Conservation (phyloP, 2,113 vertebrate genomes). For the Casuarius casuarius region DNA sequence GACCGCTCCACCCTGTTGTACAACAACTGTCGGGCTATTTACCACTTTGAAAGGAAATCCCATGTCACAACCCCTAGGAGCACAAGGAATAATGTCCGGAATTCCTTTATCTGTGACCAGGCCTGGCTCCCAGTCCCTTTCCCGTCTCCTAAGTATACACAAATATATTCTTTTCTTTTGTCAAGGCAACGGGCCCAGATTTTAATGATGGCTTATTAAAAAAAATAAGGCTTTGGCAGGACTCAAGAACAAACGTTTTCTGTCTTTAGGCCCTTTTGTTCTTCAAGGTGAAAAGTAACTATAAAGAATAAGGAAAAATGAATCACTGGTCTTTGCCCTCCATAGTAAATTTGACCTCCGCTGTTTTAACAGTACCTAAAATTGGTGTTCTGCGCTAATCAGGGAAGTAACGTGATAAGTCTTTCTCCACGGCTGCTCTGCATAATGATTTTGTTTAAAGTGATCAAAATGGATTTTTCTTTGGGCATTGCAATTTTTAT, state of each 20-base stretch:
- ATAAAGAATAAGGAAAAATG: constrained; percentile 55
- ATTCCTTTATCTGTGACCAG: constrained; percentile 81
- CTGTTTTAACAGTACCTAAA: constrained; percentile 26
- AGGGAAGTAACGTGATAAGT: background rate
- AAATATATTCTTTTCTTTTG: constrained; percentile 67
- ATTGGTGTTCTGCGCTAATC: constrained; percentile 10
- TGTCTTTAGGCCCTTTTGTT: constrained; percentile 61
- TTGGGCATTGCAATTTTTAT: background rate
- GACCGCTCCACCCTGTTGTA: background rate
- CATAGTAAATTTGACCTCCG: constrained; percentile 68
- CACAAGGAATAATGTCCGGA: constrained; percentile 81
- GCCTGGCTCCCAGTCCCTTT: constrained; percentile 62
- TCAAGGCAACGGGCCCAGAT: constrained; percentile 33
- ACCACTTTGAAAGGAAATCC: constrained; percentile 77
- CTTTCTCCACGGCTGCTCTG: background rate
- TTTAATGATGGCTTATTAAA: constrained; percentile 55
- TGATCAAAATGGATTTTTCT: background rate
- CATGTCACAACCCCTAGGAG: constrained; percentile 73
- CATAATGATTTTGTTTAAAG: background rate
- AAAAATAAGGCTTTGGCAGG: constrained; percentile 24
- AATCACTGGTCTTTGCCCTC: constrained; percentile 58
- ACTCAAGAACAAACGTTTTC: constrained; percentile 50
- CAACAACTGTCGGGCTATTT: constrained; percentile 54
- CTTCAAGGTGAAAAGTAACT: constrained; percentile 64
- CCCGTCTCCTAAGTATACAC: constrained; percentile 70